phyloP scores from a whole-genome alignment of 2,113 vertebrate species.

The Acinonyx jubatus region DNA sequence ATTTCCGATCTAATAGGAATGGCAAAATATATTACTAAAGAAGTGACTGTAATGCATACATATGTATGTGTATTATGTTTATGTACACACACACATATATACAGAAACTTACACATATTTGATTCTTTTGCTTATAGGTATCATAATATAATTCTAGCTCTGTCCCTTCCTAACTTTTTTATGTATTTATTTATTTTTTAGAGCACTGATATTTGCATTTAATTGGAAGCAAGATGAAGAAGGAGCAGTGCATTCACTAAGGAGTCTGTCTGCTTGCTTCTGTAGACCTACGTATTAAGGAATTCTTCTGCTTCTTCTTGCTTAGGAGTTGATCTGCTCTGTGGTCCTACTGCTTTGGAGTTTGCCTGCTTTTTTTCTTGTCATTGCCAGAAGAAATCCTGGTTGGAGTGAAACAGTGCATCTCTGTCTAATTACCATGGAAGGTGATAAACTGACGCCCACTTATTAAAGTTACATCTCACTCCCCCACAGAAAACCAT shows the following conservation, averaged over 20 bases:
- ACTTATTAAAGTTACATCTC: slow-evolving; percentile 72
- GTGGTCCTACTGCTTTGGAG: background rate
- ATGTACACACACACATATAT: background rate
- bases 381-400: slow-evolving; percentile 69
- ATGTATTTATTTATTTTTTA: slow-evolving; percentile 71
- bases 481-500: slow-evolving; percentile 63
- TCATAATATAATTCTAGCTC: slow-evolving; percentile 13
- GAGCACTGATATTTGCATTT: slow-evolving; percentile 69
- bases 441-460: slow-evolving; percentile 65
- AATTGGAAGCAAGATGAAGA: slow-evolving; percentile 77
- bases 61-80: background rate
- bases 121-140: background rate
- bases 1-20: slow-evolving; percentile 1
- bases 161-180: slow-evolving; percentile 45
- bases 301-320: slow-evolving; percentile 22
- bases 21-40: background rate
- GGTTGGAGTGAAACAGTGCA: slow-evolving; percentile 68
- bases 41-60: background rate
- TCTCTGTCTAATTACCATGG: slow-evolving; percentile 67
- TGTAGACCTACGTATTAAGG: slow-evolving; percentile 57
- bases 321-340: slow-evolving; percentile 40
- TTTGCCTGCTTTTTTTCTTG: background rate
- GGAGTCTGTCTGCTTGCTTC: slow-evolving; percentile 55
- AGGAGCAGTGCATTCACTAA: slow-evolving; percentile 65
- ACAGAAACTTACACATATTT: background rate